Conservation (phyloP, 2,888 invertebrate species). For the Aphidoletes aphidimyza region DNA sequence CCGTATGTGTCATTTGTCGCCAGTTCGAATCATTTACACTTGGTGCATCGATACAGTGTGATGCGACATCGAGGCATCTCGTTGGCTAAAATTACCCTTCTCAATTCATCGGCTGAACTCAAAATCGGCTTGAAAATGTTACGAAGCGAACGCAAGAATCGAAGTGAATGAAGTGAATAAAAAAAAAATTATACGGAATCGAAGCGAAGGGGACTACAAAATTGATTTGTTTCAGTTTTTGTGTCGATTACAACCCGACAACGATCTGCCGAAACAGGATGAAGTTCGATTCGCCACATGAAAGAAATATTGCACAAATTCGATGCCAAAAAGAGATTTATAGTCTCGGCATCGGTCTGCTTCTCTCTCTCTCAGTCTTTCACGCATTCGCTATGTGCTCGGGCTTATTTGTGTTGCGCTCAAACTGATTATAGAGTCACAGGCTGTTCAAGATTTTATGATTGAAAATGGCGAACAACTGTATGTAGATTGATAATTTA, state of each 20-base stretch:
- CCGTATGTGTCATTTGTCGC: not conserved
- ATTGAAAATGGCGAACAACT: slow-evolving; percentile 9
- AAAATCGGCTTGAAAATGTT: not conserved
- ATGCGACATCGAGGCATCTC: not conserved
- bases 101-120: not conserved
- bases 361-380: not conserved
- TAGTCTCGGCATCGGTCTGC: no score
- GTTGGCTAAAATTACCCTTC: not conserved
- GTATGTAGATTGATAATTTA: slow-evolving; percentile 27
- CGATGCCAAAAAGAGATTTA: not conserved
- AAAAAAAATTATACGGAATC: not conserved
- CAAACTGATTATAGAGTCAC: not conserved
- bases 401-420: not conserved
- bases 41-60: not conserved
- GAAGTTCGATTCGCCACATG: slow-evolving; percentile 1
- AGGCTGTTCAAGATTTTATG: not conserved
- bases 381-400: not conserved
- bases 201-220: not conserved
- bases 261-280: not conserved
- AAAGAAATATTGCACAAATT: slow-evolving; percentile 17
- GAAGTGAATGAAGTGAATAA: not conserved
- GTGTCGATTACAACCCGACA: slow-evolving; percentile 11
- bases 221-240: slow-evolving; percentile 51
- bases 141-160: not conserved
- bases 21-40: slow-evolving; percentile 29